Evolutionary conservation across 2,797 vertebrate species (phyloP).

Genomic region (Molossus alvarezi): DNA sequence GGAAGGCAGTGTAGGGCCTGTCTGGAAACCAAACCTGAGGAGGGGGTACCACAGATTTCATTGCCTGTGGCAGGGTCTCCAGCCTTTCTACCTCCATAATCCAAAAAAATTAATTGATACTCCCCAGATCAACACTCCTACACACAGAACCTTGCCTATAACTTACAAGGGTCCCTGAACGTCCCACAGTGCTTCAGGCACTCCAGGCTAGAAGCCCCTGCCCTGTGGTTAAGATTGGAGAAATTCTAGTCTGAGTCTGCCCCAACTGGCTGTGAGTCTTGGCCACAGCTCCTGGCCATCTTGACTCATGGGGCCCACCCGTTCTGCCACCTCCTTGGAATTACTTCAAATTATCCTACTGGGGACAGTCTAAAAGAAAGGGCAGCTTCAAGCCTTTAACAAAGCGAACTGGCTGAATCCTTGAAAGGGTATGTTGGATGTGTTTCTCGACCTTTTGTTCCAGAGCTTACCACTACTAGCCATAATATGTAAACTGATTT

Average conservation of each 20-base stretch:
- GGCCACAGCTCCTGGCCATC: not conserved
- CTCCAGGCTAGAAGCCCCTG: not conserved
- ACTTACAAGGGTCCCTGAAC: not conserved
- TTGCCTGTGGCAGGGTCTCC: not conserved
- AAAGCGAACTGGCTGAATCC: not conserved
- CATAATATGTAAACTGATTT: not conserved
- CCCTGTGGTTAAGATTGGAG: not conserved
- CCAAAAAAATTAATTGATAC: not conserved
- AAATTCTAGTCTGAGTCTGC: constrained; percentile 30
- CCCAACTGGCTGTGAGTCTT: not conserved
- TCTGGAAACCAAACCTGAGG: not conserved
- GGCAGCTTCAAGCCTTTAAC: not conserved
- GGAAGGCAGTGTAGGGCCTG: not conserved
- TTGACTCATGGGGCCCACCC: not conserved
- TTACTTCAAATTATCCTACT: not conserved
- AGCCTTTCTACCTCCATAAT: not conserved
- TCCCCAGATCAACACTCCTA: not conserved
- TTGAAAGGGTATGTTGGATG: not conserved
- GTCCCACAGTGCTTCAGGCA: not conserved
- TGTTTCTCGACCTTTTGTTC: not conserved
- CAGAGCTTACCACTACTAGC: not conserved
- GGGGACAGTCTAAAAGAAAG: constrained; percentile 24
- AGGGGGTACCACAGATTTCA: not conserved
- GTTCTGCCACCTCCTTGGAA: not conserved
- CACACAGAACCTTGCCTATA: not conserved